phyloP scores from a whole-genome alignment of 2,797 vertebrate genomes.

The Aulostomus chinensis region DNA sequence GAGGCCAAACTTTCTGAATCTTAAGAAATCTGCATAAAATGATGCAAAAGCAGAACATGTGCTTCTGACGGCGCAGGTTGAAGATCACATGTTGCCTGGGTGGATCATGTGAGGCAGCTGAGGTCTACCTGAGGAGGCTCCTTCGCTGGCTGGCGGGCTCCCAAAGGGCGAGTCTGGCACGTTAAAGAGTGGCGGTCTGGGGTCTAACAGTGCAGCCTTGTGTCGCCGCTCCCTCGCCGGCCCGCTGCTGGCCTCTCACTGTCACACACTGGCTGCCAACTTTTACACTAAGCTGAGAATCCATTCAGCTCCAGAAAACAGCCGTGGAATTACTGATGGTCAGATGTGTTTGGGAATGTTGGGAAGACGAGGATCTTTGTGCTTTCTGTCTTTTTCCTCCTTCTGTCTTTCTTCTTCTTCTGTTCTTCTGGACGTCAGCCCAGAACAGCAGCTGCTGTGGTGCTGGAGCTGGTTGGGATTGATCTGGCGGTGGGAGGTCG shows the following conservation, averaged over 20 bases:
- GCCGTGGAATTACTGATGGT: constrained; percentile 41
- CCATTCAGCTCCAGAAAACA: constrained; percentile 36
- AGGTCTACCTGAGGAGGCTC: too few relatives aligned
- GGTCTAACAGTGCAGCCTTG: constrained; percentile 52
- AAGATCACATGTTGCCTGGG: too few relatives aligned
- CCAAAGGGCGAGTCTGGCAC: constrained; percentile 49
- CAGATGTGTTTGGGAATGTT: constrained; percentile 44
- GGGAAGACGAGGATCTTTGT: constrained; percentile 25
- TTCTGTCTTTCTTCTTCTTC: background rate
- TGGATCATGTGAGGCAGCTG: too few relatives aligned
- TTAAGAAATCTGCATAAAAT: too few relatives aligned
- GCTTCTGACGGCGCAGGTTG: too few relatives aligned
- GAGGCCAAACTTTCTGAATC: too few relatives aligned
- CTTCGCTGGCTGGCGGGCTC: constrained; percentile 28
- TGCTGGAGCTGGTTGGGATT: constrained; percentile 48
- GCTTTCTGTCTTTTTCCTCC: constrained; percentile 3
- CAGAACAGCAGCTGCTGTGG: constrained; percentile 62
- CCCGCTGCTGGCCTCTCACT: constrained; percentile 29
- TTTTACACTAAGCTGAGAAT: constrained; percentile 61
- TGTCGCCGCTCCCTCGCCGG: constrained; percentile 33
- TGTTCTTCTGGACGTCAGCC: constrained; percentile 39
- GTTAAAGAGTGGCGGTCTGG: constrained; percentile 11
- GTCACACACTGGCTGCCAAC: constrained; percentile 46
- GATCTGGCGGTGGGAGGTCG: constrained; percentile 33
- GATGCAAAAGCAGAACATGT: too few relatives aligned